phyloP scores from a whole-genome alignment of 1,140 invertebrate genomes.

The Zaprionus camerounensis region DNA sequence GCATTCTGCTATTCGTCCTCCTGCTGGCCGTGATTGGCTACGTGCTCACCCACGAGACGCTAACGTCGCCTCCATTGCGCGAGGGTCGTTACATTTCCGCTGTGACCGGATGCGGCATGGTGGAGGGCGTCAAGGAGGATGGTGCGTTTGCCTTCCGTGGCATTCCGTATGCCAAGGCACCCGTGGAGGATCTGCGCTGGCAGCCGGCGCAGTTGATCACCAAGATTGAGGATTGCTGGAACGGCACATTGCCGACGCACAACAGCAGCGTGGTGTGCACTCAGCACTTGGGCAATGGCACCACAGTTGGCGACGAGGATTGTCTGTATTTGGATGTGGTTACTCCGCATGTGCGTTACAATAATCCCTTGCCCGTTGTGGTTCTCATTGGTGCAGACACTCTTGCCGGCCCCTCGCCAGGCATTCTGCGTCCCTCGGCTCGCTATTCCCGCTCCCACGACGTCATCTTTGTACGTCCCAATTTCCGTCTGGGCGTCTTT shows the following conservation, averaged over 20 bases:
- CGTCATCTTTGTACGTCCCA: constrained; percentile 93
- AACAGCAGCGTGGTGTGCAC: constrained; percentile 88
- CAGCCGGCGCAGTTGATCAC: constrained; percentile 88
- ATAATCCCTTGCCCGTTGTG: constrained; percentile 91
- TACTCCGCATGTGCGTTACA: constrained; percentile 89
- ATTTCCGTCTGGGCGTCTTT: constrained; percentile 91
- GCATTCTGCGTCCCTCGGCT: constrained; percentile 87
- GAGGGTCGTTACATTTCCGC: constrained; percentile 90
- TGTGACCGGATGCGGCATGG: constrained; percentile 90
- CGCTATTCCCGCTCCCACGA: constrained; percentile 89
- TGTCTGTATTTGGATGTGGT: constrained; percentile 92
- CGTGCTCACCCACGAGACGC: constrained; percentile 86
- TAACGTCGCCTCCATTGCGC: constrained; percentile 85
- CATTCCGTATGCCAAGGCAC: constrained; percentile 94
- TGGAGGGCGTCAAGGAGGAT: constrained; percentile 91
- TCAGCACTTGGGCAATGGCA: constrained; percentile 88
- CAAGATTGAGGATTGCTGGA: constrained; percentile 91
- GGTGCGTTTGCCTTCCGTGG: constrained; percentile 92
- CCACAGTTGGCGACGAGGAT: constrained; percentile 89
- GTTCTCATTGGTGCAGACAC: constrained; percentile 92
- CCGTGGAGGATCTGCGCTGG: constrained; percentile 89
- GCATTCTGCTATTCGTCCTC: constrained; percentile 86
- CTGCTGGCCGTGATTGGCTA: constrained; percentile 88
- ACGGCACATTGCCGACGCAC: constrained; percentile 89
- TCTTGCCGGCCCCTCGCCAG: constrained; percentile 89